phyloP scores from a whole-genome alignment of 1,140 invertebrate species.

The Neodiprion fabricii region DNA sequence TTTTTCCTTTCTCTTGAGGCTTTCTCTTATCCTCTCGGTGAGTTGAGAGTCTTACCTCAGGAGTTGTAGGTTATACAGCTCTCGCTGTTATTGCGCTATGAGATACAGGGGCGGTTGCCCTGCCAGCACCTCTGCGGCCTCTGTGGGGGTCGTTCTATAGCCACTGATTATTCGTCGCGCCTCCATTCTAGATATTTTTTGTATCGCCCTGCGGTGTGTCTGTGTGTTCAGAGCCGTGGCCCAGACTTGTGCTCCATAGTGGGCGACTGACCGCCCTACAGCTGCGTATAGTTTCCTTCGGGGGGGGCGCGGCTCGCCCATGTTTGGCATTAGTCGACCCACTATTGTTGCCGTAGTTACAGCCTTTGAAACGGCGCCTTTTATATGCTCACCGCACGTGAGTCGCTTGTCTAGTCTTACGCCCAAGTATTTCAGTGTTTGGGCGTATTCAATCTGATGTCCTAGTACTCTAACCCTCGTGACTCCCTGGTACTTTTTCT shows the following conservation, averaged over 20 bases:
- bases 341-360: slow-evolving; percentile 1
- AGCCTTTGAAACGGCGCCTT: slow-evolving; percentile 10
- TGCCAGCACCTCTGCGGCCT: slow-evolving; percentile 29
- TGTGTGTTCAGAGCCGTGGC: slow-evolving; percentile 10
- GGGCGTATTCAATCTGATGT: slow-evolving; percentile 5
- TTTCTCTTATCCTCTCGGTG: slow-evolving; percentile 15
- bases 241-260: not conserved
- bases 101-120: slow-evolving; percentile 33
- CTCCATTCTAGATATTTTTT: slow-evolving; percentile 27
- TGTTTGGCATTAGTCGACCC: slow-evolving; percentile 15
- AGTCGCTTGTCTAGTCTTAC: too few species aligned
- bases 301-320: slow-evolving; percentile 1
- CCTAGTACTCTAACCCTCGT: slow-evolving; percentile 1
- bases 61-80: not conserved
- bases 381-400: not conserved
- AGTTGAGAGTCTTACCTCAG: not conserved
- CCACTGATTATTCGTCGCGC: slow-evolving; percentile 24
- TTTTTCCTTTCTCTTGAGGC: not conserved
- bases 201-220: not conserved
- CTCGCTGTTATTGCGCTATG: slow-evolving; percentile 12
- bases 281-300: slow-evolving; percentile 24
- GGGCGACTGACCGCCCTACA: slow-evolving; percentile 26
- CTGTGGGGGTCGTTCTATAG: slow-evolving; percentile 31
- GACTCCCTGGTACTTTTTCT: slow-evolving; percentile 10
- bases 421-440: too few species aligned